Base-by-base conservation (phyloP, 2,888 invertebrate species). In the Noctua janthe region DNA sequence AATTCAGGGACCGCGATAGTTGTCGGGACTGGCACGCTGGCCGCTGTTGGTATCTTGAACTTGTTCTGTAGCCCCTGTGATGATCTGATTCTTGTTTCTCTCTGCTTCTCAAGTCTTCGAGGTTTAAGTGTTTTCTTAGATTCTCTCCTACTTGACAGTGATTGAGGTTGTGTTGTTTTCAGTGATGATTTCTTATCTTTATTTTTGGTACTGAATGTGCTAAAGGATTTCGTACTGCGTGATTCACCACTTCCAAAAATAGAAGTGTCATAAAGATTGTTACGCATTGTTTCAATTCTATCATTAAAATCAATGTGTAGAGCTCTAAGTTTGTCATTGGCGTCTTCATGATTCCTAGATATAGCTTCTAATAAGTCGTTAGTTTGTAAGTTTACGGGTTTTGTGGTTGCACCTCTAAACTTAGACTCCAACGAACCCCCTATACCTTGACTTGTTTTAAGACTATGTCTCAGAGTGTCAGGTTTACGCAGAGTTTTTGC, bases 251-350 rank as follows among this genome's bases (percentile, higher is more conserved):
- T 82, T 67, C 77, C 75, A 39, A 78, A 80, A 79, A 86, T 90
- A 47, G 93, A 82, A 35, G 90, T 90, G 76, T 94, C 94, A 49
- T 92, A 82, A 74, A 95, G 84, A 87, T 90, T 91, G 67, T 93
- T 93, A 56, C 92, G 94, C 82, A 95, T 88, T 47, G 94, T 90
- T 83, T 93, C 91, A 71, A 96, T 85, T 51, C 94, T 93, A 80
- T 95, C 95, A 84, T 93, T 94, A 8, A 96, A 91, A 89, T 96
- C 95, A 43, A 91, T 88, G 74, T 94, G 95, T 66, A 96, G 88
- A 39, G 92, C 93, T 90, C 93, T 92, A 20, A 97, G 84, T 88
- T 94, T 96, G 76, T 96, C 95, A 86, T 91, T 94, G 1, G 95
- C 84, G 66, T 96, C 94, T 80, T 94, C 92, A 64, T 92, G 92